Base-by-base conservation (phyloP, 2,888 invertebrate genomes). In the Pseudolycoriella hygida region DNA sequence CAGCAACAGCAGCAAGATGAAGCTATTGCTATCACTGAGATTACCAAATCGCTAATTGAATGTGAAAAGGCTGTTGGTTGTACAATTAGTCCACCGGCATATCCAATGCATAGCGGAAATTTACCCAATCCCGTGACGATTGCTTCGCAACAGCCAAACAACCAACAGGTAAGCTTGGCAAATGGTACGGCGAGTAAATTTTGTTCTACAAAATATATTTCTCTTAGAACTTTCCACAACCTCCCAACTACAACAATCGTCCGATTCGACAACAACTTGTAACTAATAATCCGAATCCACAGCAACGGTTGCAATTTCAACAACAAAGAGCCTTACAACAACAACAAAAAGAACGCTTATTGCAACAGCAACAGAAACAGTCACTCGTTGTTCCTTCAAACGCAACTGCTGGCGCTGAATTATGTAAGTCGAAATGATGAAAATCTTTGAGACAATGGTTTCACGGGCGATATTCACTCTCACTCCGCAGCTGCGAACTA, bases 11-110 rank as follows among this genome's bases (percentile, higher is more conserved):
- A 44, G 12, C 25, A 57, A 59, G 76, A 76, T 56, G 84, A 84
- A 58, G 80, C 80, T 60, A 76, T 80, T 65, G 85, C 84, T 50
- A 93, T 93, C 50, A 85, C 80, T 58, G 87, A 82, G 41, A 94
- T 94, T 57, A 85, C 88, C 58, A 82, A 86, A 61, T 85, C 84
- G 55, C 69, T 94, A 57, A 93, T 93, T 90, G 81, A 79, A 56
- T 82, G 76, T 57, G 87, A 87, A 63, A 74, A 74, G 48, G 73
- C 69, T 6, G 71, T 18, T 14, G 42, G 54, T 3, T 64, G 60
- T 51, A 54, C 49, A 48, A 50, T 40, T 52, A 58, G 50, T 53
- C 52, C 53, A 18, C 50, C 52, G 20, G 51, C 53, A 6, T 52
- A 51, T 48, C 47, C 51, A 15, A 46, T 49, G 40, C 48, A 47